Percentiles rank a stretch among this genome's conserved stretches.
Evolutionary conservation across 2,888 invertebrate genomes (phyloP).

Genomic region (Alitta virens): DNA sequence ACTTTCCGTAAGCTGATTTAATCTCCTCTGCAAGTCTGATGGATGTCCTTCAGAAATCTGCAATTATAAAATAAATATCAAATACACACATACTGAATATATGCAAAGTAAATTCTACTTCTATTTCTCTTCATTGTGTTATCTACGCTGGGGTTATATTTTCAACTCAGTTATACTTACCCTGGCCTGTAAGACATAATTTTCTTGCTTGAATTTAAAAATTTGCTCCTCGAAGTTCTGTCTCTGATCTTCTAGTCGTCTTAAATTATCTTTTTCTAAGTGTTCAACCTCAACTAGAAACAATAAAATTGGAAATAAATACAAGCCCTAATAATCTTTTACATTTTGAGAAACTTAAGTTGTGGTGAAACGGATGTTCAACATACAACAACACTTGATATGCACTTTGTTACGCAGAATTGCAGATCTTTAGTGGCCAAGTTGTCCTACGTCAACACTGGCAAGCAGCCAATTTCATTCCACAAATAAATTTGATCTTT

Average conservation of each 20-base stretch:
- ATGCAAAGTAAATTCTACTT: background rate
- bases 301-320: too few relatives aligned
- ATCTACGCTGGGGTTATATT: background rate
- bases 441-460: too few relatives aligned
- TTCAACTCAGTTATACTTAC: slow-evolving; percentile 28
- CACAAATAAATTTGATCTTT: background rate
- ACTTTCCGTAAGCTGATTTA: slow-evolving; percentile 1
- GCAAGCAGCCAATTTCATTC: too few relatives aligned
- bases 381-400: too few relatives aligned
- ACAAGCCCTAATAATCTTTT: too few relatives aligned
- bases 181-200: slow-evolving; percentile 51
- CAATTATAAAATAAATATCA: background rate
- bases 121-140: background rate
- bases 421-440: background rate
- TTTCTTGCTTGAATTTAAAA: slow-evolving; percentile 49
- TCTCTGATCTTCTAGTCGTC: slow-evolving; percentile 37
- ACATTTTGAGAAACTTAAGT: too few relatives aligned
- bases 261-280: slow-evolving; percentile 32
- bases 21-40: background rate
- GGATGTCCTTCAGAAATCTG: slow-evolving; percentile 5
- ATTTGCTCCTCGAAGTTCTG: slow-evolving; percentile 46
- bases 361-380: too few relatives aligned
- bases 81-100: background rate
- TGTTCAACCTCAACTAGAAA: slow-evolving; percentile 35
- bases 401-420: background rate